Conservation (phyloP, 37 sponge, comb jelly and placozoan genomes). For the Axinella damicornis region DNA sequence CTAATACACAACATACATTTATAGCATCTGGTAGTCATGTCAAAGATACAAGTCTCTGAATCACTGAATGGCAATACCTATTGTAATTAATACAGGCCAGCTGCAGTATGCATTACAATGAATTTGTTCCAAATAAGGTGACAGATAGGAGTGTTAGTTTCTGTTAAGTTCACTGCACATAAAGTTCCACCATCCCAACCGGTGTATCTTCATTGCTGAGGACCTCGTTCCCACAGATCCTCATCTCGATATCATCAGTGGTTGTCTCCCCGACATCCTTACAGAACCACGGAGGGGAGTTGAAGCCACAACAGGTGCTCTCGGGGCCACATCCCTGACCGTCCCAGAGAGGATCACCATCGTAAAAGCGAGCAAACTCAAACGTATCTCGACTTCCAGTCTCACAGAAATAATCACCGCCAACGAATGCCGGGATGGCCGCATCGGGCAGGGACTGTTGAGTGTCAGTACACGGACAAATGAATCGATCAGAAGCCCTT, state of each 20-base stretch:
- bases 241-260: conserved; percentile 40
- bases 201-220: conserved; percentile 54
- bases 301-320: conserved; percentile 39
- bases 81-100: too few relatives aligned
- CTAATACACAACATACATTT: too few relatives aligned
- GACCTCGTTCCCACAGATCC: conserved; percentile 62
- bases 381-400: background rate
- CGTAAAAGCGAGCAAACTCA: background rate
- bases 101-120: too few relatives aligned
- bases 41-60: too few relatives aligned
- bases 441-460: background rate
- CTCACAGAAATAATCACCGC: conserved; percentile 57
- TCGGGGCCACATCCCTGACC: conserved; percentile 48
- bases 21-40: too few relatives aligned
- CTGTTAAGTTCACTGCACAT: conserved; percentile 44
- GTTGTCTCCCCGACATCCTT: background rate
- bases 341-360: conserved; percentile 52
- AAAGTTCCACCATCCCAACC: conserved; percentile 40
- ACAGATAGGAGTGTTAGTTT: too few relatives aligned
- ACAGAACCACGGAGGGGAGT: conserved; percentile 39
- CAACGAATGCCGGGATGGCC: conserved; percentile 27
- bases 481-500: background rate
- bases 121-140: too few relatives aligned
- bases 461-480: conserved; percentile 52
- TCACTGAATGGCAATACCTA: too few relatives aligned